Percentiles rank a stretch among this genome's conserved stretches.
Evolutionary conservation across 2,797 vertebrate genomes (phyloP).

Genomic region (Cephalopachus bancanus): DNA sequence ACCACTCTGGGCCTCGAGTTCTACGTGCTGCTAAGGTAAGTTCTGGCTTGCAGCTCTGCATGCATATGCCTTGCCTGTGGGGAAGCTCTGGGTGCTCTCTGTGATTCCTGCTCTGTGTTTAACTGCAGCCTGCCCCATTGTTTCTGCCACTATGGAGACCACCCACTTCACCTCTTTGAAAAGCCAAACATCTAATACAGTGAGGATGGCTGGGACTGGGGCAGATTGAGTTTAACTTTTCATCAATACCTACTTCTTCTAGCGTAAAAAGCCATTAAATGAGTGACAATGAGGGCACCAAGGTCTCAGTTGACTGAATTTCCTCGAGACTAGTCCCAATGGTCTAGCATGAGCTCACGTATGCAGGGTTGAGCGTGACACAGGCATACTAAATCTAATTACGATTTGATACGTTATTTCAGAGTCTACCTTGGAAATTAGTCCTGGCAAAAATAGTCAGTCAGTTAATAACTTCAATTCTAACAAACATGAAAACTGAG

Average conservation of each 20-base stretch:
- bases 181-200: background rate
- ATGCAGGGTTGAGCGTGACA: background rate
- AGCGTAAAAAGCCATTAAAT: background rate
- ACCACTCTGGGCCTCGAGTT: constrained; percentile 69
- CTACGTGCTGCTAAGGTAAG: constrained; percentile 81
- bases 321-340: background rate
- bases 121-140: constrained; percentile 68
- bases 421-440: background rate
- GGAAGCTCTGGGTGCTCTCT: background rate
- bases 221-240: background rate
- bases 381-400: background rate
- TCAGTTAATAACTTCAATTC: background rate
- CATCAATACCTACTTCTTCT: background rate
- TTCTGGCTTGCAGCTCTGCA: background rate
- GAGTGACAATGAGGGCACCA: background rate
- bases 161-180: constrained; percentile 12
- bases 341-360: background rate
- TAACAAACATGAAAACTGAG: background rate
- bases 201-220: background rate
- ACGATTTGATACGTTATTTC: background rate
- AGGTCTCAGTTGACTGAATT: too few species aligned
- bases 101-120: background rate
- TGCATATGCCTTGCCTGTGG: constrained; percentile 7
- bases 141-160: background rate
- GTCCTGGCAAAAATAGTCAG: background rate